Conservation (phyloP, 1,140 invertebrate genomes). For the Leptinotarsa defecta region DNA sequence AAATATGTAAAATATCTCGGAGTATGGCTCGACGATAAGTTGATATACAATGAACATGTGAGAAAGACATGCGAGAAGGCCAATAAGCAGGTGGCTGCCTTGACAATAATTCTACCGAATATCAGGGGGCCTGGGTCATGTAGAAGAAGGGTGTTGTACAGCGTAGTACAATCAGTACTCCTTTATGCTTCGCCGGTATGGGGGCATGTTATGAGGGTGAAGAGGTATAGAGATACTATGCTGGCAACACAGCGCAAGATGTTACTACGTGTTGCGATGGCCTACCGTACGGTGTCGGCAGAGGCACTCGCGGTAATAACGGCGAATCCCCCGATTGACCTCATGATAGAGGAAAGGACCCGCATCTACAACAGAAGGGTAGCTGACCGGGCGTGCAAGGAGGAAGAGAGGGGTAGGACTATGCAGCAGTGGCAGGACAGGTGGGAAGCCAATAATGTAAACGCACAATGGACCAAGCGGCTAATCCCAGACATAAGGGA, state of each 20-base stretch:
- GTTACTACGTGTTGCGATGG: conserved; percentile 25
- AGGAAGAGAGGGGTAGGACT: conserved; percentile 17
- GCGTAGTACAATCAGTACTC: conserved; percentile 27
- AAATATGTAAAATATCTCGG: conserved; percentile 17
- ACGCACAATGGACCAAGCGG: not conserved
- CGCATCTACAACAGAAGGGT: not conserved
- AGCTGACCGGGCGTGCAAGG: not conserved
- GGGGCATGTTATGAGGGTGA: conserved; percentile 6
- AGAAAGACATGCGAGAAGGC: conserved; percentile 21
- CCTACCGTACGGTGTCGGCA: conserved; percentile 40
- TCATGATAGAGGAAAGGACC: conserved; percentile 33
- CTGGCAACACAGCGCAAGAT: conserved; percentile 22
- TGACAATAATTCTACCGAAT: conserved; percentile 33
- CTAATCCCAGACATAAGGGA: conserved; percentile 37
- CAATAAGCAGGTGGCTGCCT: conserved; percentile 7
- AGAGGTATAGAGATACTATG: conserved; percentile 25
- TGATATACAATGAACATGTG: not conserved
- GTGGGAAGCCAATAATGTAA: conserved; percentile 13
- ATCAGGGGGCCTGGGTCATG: conserved; percentile 35
- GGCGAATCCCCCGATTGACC: conserved; percentile 34
- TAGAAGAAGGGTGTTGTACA: not conserved
- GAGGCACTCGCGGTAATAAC: conserved; percentile 35
- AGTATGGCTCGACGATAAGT: not conserved
- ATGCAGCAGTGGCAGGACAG: conserved; percentile 29
- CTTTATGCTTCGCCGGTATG: conserved; percentile 39